phyloP scores from a whole-genome alignment of 2,113 vertebrate genomes.

The Lethenteron reissneri region DNA sequence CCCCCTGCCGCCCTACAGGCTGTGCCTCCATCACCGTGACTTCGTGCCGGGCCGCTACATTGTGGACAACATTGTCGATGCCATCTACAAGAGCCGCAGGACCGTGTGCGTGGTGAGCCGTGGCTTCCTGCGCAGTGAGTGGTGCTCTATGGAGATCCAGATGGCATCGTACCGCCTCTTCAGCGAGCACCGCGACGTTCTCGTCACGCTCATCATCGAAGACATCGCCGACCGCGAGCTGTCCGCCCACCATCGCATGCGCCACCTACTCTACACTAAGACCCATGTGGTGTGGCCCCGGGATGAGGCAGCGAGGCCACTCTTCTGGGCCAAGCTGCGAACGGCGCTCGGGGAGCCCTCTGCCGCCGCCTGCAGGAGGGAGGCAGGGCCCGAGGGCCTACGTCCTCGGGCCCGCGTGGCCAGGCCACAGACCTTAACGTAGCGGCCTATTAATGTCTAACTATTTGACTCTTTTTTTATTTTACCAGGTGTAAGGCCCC shows the following conservation, averaged over 20 bases:
- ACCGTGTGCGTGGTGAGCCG: conserved; percentile 8
- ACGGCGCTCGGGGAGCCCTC: conserved; percentile 13
- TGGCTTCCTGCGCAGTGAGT: conserved; percentile 9
- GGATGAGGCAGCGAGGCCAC: conserved; percentile 11
- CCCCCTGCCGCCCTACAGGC: background rate
- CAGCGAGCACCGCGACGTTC: conserved; percentile 10
- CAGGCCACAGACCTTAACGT: no score
- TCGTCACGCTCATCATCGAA: conserved; percentile 11
- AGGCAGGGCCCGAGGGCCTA: no score
- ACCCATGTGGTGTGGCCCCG: conserved; percentile 28
- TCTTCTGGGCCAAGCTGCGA: conserved; percentile 10
- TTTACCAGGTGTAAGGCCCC: no score
- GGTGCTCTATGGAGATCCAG: conserved; percentile 11
- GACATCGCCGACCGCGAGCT: conserved; percentile 22
- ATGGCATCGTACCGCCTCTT: conserved; percentile 10
- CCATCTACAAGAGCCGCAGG: conserved; percentile 9
- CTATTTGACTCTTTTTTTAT: no score
- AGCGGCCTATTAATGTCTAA: no score
- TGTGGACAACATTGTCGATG: conserved; percentile 9
- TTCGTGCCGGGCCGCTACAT: conserved; percentile 8
- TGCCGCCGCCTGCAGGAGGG: no score
- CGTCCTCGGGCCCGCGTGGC: no score
- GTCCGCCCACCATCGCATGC: conserved; percentile 27
- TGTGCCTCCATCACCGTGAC: conserved; percentile 9
- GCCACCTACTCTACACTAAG: conserved; percentile 22